Conservation (phyloP, 2,113 vertebrate genomes). For the Chloropsis hardwickii region DNA sequence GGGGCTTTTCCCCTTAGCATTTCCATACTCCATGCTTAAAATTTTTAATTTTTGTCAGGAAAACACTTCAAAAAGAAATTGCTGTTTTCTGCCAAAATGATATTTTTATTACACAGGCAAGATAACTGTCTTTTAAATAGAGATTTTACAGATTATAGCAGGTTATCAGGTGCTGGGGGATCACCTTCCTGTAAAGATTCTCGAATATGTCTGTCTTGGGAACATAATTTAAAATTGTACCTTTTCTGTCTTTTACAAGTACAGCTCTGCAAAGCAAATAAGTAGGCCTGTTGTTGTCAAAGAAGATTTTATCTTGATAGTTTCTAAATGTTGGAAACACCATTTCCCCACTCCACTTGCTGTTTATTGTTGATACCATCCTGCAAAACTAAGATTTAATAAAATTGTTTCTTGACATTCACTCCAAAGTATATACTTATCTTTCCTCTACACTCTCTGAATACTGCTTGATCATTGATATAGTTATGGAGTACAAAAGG, state of each 20-base stretch:
- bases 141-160: background rate
- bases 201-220: background rate
- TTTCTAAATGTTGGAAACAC: background rate
- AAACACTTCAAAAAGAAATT: background rate
- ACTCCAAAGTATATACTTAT: background rate
- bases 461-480: background rate
- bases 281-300: background rate
- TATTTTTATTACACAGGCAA: background rate
- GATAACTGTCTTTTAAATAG: background rate
- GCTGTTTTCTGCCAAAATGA: background rate
- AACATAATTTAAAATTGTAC: background rate
- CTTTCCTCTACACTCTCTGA: background rate
- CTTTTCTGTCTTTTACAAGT: background rate
- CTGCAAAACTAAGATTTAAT: background rate
- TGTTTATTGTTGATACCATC: background rate
- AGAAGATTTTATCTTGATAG: background rate
- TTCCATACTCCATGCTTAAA: background rate
- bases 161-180: background rate
- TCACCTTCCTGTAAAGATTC: background rate
- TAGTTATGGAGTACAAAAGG: background rate
- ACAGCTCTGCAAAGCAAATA: background rate
- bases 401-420: background rate
- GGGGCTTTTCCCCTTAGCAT: background rate
- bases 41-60: background rate
- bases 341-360: fast-evolving